Percentiles rank a stretch among this genome's conserved stretches.
Evolutionary conservation across 1,140 invertebrate species (phyloP).

Genomic region (Temnothorax curvispinosus): DNA sequence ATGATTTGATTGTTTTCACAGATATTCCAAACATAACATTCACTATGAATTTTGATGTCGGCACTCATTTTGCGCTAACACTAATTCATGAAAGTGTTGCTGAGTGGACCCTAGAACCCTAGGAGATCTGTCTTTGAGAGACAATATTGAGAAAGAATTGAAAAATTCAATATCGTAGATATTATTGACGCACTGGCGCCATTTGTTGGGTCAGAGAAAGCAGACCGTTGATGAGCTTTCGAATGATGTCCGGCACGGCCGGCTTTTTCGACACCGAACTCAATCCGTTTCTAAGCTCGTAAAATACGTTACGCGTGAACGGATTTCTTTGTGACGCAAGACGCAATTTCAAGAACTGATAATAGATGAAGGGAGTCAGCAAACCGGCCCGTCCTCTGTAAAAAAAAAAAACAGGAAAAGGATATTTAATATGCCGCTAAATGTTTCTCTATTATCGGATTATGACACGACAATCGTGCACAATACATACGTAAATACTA

Average conservation of each 20-base stretch:
- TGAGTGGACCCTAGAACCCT: slow-evolving; percentile 71
- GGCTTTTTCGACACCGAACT: slow-evolving; percentile 74
- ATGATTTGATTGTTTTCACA: slow-evolving; percentile 30
- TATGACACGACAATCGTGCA: slow-evolving; percentile 88
- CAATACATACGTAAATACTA: slow-evolving; percentile 95
- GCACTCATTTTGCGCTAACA: slow-evolving; percentile 49
- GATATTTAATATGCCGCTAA: slow-evolving; percentile 23
- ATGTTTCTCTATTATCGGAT: neutral
- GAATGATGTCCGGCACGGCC: slow-evolving; percentile 78
- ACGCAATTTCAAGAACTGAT: slow-evolving; percentile 95
- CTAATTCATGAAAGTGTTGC: slow-evolving; percentile 61
- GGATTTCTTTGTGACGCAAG: slow-evolving; percentile 97
- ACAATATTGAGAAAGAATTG: slow-evolving; percentile 28
- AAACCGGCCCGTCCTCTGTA: slow-evolving; percentile 94
- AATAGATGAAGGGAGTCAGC: slow-evolving; percentile 97
- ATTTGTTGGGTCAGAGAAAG: slow-evolving; percentile 80
- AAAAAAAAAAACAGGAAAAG: slow-evolving; percentile 78
- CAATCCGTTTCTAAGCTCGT: slow-evolving; percentile 86
- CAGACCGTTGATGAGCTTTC: slow-evolving; percentile 77
- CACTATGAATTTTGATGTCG: slow-evolving; percentile 57
- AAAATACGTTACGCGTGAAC: slow-evolving; percentile 95
- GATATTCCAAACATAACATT: slow-evolving; percentile 25
- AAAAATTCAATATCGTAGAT: slow-evolving; percentile 36
- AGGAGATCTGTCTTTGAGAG: slow-evolving; percentile 59
- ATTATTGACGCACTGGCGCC: slow-evolving; percentile 79